Evolutionary conservation across 2,797 vertebrate genomes (phyloP).

Genomic region (Chaetodon trifasciatus): DNA sequence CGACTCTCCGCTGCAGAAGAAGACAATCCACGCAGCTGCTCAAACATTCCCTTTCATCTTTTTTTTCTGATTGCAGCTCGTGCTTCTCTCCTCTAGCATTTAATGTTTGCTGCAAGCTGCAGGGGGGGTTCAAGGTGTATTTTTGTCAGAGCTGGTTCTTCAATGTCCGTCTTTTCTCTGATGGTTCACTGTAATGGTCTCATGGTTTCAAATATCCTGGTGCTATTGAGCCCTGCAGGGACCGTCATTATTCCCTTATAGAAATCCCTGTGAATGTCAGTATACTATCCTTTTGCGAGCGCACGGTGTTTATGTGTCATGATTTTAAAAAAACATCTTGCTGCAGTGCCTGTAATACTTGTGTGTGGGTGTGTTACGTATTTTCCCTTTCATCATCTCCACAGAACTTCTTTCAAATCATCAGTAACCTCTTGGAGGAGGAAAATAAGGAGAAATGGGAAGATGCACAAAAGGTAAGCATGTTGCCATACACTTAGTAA

Average conservation of each 20-base stretch:
- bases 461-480: slow-evolving; percentile 96
- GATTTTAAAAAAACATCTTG: slow-evolving; percentile 57
- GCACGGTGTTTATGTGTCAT: slow-evolving; percentile 53
- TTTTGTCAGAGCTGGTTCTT: slow-evolving; percentile 58
- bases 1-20: slow-evolving; percentile 56
- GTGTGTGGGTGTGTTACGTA: slow-evolving; percentile 67
- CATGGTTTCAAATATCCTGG: slow-evolving; percentile 46
- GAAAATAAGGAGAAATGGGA: slow-evolving; percentile 99
- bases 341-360: slow-evolving; percentile 63
- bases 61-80: slow-evolving; percentile 70
- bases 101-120: slow-evolving; percentile 67
- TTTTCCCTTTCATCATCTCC: slow-evolving; percentile 67
- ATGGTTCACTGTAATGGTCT: slow-evolving; percentile 47
- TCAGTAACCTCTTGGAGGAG: slow-evolving; percentile 99
- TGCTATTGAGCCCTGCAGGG: slow-evolving; percentile 51
- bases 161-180: slow-evolving; percentile 55
- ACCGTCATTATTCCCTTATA: slow-evolving; percentile 51
- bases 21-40: slow-evolving; percentile 78
- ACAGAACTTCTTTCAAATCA: slow-evolving; percentile 99
- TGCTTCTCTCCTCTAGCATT: slow-evolving; percentile 64
- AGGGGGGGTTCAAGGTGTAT: slow-evolving; percentile 70
- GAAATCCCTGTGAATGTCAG: slow-evolving; percentile 48
- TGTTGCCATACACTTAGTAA: slow-evolving; percentile 46
- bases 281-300: slow-evolving; percentile 49
- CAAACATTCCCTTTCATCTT: slow-evolving; percentile 79